Base-by-base conservation (phyloP, 2,797 vertebrate species). In the Mionectes olivaceus region DNA sequence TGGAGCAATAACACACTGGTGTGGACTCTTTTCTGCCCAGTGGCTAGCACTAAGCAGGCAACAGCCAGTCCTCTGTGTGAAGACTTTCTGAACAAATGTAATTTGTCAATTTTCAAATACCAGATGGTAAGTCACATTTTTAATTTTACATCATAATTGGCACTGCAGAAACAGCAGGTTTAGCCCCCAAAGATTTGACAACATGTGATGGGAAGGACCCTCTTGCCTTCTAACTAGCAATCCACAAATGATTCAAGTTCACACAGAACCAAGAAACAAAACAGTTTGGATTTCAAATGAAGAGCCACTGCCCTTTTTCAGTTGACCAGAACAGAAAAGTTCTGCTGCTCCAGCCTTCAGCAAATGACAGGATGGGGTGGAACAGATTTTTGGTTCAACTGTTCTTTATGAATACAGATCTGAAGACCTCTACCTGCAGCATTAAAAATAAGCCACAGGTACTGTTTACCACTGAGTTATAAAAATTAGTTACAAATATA, bases 211-310 rank as follows among this genome's bases (percentile, higher is more conserved):
- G 63, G 53, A 69, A 1, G 1, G 28, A 49, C 18, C 44, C 55
- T 52, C 55, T 76, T 64, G 19, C 57, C 67, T 95, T 83, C 52
- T 35, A 73, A 39, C 18, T 91, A n/a, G 39, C 37, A 76, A 90
- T 35, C 7, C 57, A 52, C 37, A 77, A 50, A 46, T 22, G 19
- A 15, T 80, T 87, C 69, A 53, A 33, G 37, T 53, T 76, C 27
- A 46, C 43, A 28, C 16, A 91, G 80, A 88, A 67, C 30, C 76
- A 92, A 87, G 73, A 84, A 74, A 91, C n/a, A 81, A 75, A 89
- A 88, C n/a, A 93, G 67, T 83, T 1, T 68, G 50, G 35, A 55
- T 60, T 77, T 63, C 55, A 89, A 35, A 87, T 32, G 25, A 70
- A 87, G 35, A 63, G 30, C 11, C 49, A 81, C 17, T 76, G 59